Conservation (phyloP, 2,113 vertebrate species). For the Mormyrus lacerda region DNA sequence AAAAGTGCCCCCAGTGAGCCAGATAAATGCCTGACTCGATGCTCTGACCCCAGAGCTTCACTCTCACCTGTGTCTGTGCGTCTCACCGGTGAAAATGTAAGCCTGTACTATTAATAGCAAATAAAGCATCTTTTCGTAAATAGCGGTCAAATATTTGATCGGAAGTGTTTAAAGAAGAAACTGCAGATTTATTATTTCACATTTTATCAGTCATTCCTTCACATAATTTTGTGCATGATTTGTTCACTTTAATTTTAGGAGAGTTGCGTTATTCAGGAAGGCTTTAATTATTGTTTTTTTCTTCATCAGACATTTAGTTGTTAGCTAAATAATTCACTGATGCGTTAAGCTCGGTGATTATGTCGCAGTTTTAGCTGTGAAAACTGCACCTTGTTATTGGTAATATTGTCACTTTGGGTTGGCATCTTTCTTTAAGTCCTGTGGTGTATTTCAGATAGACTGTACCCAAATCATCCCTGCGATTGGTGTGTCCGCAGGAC, state of each 20-base stretch:
- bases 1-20: not conserved
- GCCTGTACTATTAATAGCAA: not conserved
- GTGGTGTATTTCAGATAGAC: not conserved
- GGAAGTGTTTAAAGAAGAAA: not conserved
- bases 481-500: conserved; percentile 28
- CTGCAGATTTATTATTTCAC: not conserved
- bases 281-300: not conserved
- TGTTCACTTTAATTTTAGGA: not conserved
- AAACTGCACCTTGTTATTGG: not conserved
- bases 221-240: not conserved
- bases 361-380: not conserved
- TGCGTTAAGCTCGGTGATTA: not conserved
- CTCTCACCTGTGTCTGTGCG: not conserved
- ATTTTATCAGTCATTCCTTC: not conserved
- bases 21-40: not conserved
- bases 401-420: not conserved
- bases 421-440: not conserved
- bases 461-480: conserved; percentile 1
- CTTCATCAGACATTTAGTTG: not conserved
- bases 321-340: not conserved
- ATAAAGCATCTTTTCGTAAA: not conserved
- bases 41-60: not conserved
- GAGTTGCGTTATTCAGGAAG: not conserved
- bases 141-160: not conserved
- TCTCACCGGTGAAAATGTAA: not conserved